Evolutionary conservation across 2,797 vertebrate species (phyloP), one percentile per base, ranked within the genome.

Genomic region (Manis pentadactyla): DNA sequence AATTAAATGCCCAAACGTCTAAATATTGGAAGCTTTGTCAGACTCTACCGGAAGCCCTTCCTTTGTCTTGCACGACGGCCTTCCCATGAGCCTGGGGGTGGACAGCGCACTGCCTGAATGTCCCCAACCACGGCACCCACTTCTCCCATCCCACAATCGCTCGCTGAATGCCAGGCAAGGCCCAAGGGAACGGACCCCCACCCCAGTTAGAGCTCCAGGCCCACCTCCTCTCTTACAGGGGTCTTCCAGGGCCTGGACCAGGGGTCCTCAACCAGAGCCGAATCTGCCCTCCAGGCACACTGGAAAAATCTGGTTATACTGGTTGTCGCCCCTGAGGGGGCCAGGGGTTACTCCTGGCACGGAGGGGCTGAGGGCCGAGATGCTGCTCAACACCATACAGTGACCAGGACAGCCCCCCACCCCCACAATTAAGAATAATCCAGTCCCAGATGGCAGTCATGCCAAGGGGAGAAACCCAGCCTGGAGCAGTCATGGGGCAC

Each of bases 11-110:
- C 69, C 71, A 34, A 42, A 93, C 61, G 25, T 92, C 82, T 92
- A 87, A 68, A 81, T 73, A 97, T 39, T 93, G 96, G 95, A 96
- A 83, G 46, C 63, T 92, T 69, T 97, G 81, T 94, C 23, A 51
- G 25, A 85, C 39, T 42, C 87, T 51, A 53, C 34, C 7, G 7
- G 39, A 12, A 23, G 63, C 37, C 25, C 37, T 51, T 53, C 34
- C 81, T 90, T 42, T 31, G 31, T 39, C 82, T 39, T 0, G 14
- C 31, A 4, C 55, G 8, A 23, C 5, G 66, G 53, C 11, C 31
- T 46, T 75, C 9, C 0, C 23, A 29, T 12, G 64, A 73, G 61
- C 31, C 18, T 4, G 12, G 23, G 10, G 1, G 18, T 23, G 11
- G 64, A 17, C 3, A 25, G 23, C n/a, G 11, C 0, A 0, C 49